Conservation (phyloP, 1,140 invertebrate genomes). For the Calycopis cecrops region DNA sequence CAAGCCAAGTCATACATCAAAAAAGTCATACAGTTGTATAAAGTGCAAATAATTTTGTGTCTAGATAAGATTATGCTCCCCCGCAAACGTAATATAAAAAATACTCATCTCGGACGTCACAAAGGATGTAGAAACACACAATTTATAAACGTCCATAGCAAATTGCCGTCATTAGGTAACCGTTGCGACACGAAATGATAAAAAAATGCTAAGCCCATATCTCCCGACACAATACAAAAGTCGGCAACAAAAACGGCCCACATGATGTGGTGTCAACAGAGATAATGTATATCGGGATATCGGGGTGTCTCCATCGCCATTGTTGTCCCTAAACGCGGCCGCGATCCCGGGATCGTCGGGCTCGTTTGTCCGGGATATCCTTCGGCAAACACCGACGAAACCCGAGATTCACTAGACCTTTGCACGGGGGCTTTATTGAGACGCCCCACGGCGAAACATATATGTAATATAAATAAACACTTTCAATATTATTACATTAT, state of each 20-base stretch:
- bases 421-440: conserved; percentile 59
- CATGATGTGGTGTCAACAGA: conserved; percentile 66
- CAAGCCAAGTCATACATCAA: no score
- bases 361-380: conserved; percentile 69
- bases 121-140: background rate
- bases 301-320: conserved; percentile 55
- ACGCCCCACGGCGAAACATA: conserved; percentile 42
- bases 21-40: no score
- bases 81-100: no score
- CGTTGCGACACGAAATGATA: conserved; percentile 33
- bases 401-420: conserved; percentile 68
- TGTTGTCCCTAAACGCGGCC: conserved; percentile 55
- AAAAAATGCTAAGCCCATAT: conserved; percentile 56
- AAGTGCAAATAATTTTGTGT: no score
- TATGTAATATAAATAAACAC: conserved; percentile 51
- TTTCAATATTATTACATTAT: conserved; percentile 21
- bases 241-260: conserved; percentile 66
- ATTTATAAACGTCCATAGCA: background rate
- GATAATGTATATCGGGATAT: conserved; percentile 69
- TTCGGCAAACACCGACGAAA: conserved; percentile 64
- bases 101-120: background rate
- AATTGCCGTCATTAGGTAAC: conserved; percentile 20
- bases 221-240: conserved; percentile 58
- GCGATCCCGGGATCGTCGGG: conserved; percentile 55
- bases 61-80: no score